These are phyloP conservation scores for Drosophila setifemur DNA, from an alignment of 1,140 invertebrate genomes.

Conservation along the genomic window DNA sequence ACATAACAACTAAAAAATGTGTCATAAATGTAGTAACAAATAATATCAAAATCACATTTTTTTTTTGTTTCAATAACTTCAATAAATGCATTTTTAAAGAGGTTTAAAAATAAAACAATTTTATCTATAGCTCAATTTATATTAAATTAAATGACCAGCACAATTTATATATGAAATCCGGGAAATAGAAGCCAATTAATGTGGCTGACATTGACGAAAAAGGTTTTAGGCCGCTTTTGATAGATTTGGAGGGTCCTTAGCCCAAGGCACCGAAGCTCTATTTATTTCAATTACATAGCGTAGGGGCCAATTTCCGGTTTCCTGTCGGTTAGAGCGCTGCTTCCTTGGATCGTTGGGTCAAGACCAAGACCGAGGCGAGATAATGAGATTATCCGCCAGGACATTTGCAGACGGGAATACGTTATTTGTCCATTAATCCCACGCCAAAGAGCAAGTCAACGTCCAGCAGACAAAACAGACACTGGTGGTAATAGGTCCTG, in stretches of 20 bases:
- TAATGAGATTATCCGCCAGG: conserved; percentile 44
- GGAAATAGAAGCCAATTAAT: conserved; percentile 2
- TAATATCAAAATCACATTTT: too few relatives aligned
- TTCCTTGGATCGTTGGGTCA: not conserved
- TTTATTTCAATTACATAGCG: conserved; percentile 38
- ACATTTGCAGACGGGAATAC: conserved; percentile 41
- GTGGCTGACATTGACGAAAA: conserved; percentile 8
- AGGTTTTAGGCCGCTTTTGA: conserved; percentile 18
- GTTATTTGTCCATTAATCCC: conserved; percentile 46
- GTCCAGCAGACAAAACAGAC: not conserved
- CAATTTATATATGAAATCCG: too few relatives aligned
- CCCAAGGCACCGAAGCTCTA: conserved; percentile 14
- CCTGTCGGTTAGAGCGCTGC: not conserved
- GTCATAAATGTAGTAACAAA: too few relatives aligned
- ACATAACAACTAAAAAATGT: too few relatives aligned
- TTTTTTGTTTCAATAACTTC: too few relatives aligned
- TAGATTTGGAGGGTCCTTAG: conserved; percentile 10
- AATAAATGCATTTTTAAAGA: too few relatives aligned
- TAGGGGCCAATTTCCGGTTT: conserved; percentile 41
- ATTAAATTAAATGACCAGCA: too few relatives aligned
- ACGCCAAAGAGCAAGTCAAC: conserved; percentile 14
- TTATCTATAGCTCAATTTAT: too few relatives aligned
- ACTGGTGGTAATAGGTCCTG: conserved; percentile 35
- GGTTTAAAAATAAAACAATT: too few relatives aligned
- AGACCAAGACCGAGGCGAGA: not conserved